These are phyloP conservation scores for Hartigia nigra DNA, from an alignment of 2,888 invertebrate genomes.

Conservation along the genomic window DNA sequence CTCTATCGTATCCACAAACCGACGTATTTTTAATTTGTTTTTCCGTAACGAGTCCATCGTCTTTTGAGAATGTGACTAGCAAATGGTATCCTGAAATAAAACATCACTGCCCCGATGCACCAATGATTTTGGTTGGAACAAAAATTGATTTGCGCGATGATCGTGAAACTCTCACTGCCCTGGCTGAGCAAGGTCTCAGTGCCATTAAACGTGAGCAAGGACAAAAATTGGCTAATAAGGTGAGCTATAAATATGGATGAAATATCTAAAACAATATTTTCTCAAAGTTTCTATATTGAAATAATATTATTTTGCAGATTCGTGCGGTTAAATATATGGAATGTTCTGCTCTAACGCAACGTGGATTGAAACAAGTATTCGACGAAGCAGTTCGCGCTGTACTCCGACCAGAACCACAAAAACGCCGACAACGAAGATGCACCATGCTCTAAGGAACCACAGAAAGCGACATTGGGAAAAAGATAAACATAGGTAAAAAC, in stretches of 20 bases:
- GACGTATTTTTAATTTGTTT: conserved; percentile 99
- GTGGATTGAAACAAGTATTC: conserved; percentile 97
- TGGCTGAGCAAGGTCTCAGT: conserved; percentile 94
- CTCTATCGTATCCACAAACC: conserved; percentile 98
- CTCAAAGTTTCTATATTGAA: conserved; percentile 1
- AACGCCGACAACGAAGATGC: conserved; percentile 94
- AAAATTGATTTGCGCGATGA: conserved; percentile 99
- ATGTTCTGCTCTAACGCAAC: conserved; percentile 98
- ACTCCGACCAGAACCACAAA: conserved; percentile 95
- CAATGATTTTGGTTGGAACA: conserved; percentile 98
- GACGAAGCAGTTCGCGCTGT: conserved; percentile 99
- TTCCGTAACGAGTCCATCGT: conserved; percentile 98
- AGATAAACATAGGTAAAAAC: conserved; percentile 27
- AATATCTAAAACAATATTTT: neutral
- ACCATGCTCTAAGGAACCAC: conserved; percentile 74
- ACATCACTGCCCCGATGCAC: conserved; percentile 99
- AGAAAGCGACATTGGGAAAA: conserved; percentile 29
- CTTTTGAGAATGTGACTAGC: conserved; percentile 98
- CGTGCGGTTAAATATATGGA: conserved; percentile 99
- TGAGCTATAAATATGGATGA: conserved; percentile 23
- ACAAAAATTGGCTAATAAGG: conserved; percentile 95
- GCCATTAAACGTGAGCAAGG: conserved; percentile 98
- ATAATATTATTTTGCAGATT: conserved; percentile 68
- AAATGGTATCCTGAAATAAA: conserved; percentile 99
- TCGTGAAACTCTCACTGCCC: conserved; percentile 90